A percentile compares a stretch with the other conserved stretches of the same genome.
Evolutionary conservation across 1,140 invertebrate species (phyloP).

Genomic region (Brachionus sp.): DNA sequence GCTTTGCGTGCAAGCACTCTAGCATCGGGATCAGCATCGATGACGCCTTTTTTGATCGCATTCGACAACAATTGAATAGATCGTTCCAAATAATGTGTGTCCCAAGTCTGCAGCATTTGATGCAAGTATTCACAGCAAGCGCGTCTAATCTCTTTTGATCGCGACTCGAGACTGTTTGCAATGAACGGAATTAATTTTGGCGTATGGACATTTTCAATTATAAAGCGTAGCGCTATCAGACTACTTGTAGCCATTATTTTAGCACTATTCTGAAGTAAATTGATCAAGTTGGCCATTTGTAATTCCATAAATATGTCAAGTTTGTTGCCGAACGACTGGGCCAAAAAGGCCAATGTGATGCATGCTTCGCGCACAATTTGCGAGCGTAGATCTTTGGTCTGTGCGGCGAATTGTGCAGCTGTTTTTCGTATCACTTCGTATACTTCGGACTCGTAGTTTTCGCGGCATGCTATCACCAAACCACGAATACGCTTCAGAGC

Average conservation of each 20-base stretch:
- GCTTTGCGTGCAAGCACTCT: slow-evolving; percentile 66
- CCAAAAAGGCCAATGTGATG: slow-evolving; percentile 82
- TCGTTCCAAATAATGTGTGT: slow-evolving; percentile 73
- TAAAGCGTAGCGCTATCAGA: slow-evolving; percentile 78
- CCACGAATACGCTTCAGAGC: slow-evolving; percentile 80
- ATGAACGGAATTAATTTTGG: slow-evolving; percentile 4
- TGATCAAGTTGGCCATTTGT: slow-evolving; percentile 76
- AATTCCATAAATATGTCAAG: slow-evolving; percentile 79
- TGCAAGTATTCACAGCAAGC: slow-evolving; percentile 75
- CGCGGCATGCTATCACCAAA: slow-evolving; percentile 72
- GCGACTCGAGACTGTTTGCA: slow-evolving; percentile 61
- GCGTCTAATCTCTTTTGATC: slow-evolving; percentile 83
- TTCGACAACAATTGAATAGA: slow-evolving; percentile 75
- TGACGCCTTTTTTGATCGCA: slow-evolving; percentile 79
- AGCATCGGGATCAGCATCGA: slow-evolving; percentile 85
- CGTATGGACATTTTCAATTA: slow-evolving; percentile 67
- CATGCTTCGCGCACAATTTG: slow-evolving; percentile 89
- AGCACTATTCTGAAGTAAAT: slow-evolving; percentile 88
- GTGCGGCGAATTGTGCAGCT: slow-evolving; percentile 74
- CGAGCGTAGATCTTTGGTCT: slow-evolving; percentile 82
- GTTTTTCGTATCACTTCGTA: slow-evolving; percentile 71
- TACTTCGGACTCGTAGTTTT: slow-evolving; percentile 76
- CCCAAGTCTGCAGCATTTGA: slow-evolving; percentile 78
- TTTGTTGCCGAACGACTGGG: slow-evolving; percentile 74
- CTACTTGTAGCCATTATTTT: slow-evolving; percentile 91